These are phyloP conservation scores for Syrista parreyssii DNA, from an alignment of 2,888 invertebrate species.

Conservation along the genomic window DNA sequence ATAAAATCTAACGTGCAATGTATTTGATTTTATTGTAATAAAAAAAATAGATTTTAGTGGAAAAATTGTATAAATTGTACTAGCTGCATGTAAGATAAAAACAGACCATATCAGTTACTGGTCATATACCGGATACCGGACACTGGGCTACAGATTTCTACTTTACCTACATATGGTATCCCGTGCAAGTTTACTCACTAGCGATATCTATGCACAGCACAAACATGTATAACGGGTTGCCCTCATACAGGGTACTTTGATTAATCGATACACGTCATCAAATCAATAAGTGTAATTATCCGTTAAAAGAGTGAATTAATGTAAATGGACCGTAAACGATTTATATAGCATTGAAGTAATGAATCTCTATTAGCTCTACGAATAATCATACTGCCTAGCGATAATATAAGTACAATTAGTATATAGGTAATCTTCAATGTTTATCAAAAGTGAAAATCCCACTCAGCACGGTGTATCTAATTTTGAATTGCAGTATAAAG, in stretches of 20 bases:
- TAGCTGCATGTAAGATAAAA: neutral
- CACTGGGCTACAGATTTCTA: neutral
- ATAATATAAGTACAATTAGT: neutral
- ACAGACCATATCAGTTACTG: neutral
- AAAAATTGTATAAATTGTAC: neutral
- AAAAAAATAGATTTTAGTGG: neutral
- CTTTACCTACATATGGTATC: neutral
- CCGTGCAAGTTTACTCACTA: neutral
- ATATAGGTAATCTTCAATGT: neutral
- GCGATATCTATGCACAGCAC: neutral
- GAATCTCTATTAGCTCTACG: neutral
- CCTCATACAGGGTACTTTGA: neutral
- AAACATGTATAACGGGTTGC: neutral
- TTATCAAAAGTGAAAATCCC: neutral
- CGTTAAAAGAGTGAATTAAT: neutral
- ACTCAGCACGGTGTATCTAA: neutral
- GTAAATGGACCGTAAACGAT: neutral
- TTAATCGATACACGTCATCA: neutral
- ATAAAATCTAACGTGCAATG: neutral
- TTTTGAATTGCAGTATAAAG: neutral
- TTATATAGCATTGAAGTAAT: neutral
- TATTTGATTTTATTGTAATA: neutral
- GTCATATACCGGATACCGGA: neutral
- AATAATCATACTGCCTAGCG: neutral
- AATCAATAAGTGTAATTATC: neutral